A percentile compares a stretch with the other conserved stretches of the same genome.
These are phyloP conservation scores for Mus spretus DNA, from an alignment of 2,797 vertebrate species.

Conservation along the genomic window DNA sequence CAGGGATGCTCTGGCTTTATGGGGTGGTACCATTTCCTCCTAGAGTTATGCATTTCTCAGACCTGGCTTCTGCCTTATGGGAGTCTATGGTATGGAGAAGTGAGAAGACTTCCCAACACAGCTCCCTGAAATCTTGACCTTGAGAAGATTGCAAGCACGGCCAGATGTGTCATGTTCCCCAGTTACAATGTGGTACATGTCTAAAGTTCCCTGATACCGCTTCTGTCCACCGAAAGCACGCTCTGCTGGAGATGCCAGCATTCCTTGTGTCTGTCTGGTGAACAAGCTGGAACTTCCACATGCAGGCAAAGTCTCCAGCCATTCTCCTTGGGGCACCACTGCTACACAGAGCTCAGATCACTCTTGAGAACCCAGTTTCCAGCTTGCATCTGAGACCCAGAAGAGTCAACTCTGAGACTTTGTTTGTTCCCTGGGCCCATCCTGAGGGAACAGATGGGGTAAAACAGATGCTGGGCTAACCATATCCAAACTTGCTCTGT, in stretches of 20 bases:
- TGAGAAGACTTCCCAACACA: rapidly evolving
- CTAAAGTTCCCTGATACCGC: neutral
- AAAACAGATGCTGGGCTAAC: rapidly evolving
- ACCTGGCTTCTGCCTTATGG: slow-evolving; percentile 19
- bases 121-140: neutral
- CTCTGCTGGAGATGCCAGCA: neutral
- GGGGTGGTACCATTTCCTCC: neutral
- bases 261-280: neutral
- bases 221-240: rapidly evolving
- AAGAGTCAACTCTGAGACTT: neutral
- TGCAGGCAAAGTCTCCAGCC: rapidly evolving
- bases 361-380: neutral
- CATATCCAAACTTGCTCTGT: rapidly evolving
- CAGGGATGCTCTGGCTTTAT: neutral
- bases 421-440: neutral
- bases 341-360: neutral
- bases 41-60: neutral
- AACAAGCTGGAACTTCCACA: neutral
- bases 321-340: rapidly evolving
- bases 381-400: neutral
- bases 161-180: neutral
- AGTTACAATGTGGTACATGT: rapidly evolving
- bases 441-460: too few relatives aligned
- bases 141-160: neutral
- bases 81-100: neutral